Percentiles rank a stretch among this genome's conserved stretches.
phyloP scores from a whole-genome alignment of 2,888 invertebrate species.

The Spisula subtruncata region DNA sequence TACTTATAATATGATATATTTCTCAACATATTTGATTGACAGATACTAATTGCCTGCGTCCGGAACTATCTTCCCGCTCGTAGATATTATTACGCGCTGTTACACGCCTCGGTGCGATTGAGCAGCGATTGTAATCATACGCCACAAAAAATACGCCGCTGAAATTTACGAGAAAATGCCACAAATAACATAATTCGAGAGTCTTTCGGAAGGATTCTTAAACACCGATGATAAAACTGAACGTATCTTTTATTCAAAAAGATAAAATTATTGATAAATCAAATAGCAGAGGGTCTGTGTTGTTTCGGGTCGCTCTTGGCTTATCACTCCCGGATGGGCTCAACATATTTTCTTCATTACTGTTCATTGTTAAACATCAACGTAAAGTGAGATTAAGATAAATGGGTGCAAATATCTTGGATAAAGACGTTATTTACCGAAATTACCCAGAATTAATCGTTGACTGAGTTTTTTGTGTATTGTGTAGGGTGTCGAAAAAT shows the following conservation, averaged over 20 bases:
- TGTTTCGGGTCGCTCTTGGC: conserved; percentile 24
- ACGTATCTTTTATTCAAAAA: conserved; percentile 47
- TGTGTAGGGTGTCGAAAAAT: no score
- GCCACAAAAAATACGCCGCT: conserved; percentile 59
- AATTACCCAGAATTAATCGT: not conserved
- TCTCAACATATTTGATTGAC: conserved; percentile 61
- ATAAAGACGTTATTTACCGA: not conserved
- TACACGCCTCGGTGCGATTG: conserved; percentile 47
- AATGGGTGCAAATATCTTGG: conserved; percentile 37
- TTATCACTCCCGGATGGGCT: conserved; percentile 45
- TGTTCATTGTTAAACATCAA: conserved; percentile 25
- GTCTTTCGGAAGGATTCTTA: conserved; percentile 6
- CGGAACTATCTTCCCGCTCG: conserved; percentile 51
- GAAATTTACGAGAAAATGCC: conserved; percentile 35
- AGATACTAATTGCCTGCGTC: conserved; percentile 62
- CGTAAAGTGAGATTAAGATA: conserved; percentile 21
- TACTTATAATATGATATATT: not conserved
- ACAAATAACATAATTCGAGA: conserved; percentile 37
- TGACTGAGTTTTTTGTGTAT: no score
- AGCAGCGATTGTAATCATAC: conserved; percentile 58
- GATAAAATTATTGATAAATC: conserved; percentile 56
- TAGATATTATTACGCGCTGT: conserved; percentile 58
- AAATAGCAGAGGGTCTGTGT: conserved; percentile 22
- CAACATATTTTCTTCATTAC: conserved; percentile 65
- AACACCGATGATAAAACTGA: conserved; percentile 34